Conservation (phyloP, 1,140 invertebrate genomes). For the Episyrphus balteatus region DNA sequence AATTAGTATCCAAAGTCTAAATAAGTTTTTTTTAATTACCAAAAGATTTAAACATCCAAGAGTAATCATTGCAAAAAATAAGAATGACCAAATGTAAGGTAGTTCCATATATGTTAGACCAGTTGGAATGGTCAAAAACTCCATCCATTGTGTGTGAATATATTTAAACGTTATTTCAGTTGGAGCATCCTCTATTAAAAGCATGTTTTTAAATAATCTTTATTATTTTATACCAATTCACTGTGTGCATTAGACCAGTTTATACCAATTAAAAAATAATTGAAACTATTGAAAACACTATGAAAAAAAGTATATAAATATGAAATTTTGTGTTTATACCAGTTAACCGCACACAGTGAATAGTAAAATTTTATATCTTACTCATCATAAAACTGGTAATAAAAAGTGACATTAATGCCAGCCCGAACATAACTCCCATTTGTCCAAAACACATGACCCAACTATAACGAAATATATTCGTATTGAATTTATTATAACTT, state of each 20-base stretch:
- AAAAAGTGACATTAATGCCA: slow-evolving; percentile 18
- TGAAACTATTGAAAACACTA: too few species aligned
- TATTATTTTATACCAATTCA: too few species aligned
- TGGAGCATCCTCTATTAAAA: too few species aligned
- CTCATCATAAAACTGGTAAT: background rate
- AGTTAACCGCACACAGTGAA: slow-evolving; percentile 11
- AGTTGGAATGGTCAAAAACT: slow-evolving; percentile 25
- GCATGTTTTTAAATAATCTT: too few species aligned
- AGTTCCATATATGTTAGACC: slow-evolving; percentile 23
- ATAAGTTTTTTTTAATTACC: slow-evolving; percentile 12
- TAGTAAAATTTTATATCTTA: too few species aligned
- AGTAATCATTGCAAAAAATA: slow-evolving; percentile 27
- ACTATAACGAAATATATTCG: slow-evolving; percentile 45
- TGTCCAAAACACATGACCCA: slow-evolving; percentile 26
- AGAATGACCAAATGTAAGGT: slow-evolving; percentile 24
- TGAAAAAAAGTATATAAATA: too few species aligned
- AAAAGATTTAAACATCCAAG: slow-evolving; percentile 25
- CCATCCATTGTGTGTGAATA: slow-evolving; percentile 16
- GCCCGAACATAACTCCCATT: slow-evolving; percentile 15
- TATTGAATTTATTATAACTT: slow-evolving; percentile 79
- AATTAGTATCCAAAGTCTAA: too few species aligned
- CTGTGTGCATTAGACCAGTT: slow-evolving; percentile 19
- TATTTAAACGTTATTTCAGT: too few species aligned
- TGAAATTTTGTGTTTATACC: slow-evolving; percentile 3
- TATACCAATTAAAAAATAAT: slow-evolving; percentile 32